Evolutionary conservation across 2,888 invertebrate species (phyloP).

Genomic region (Gymnosoma rotundatum): DNA sequence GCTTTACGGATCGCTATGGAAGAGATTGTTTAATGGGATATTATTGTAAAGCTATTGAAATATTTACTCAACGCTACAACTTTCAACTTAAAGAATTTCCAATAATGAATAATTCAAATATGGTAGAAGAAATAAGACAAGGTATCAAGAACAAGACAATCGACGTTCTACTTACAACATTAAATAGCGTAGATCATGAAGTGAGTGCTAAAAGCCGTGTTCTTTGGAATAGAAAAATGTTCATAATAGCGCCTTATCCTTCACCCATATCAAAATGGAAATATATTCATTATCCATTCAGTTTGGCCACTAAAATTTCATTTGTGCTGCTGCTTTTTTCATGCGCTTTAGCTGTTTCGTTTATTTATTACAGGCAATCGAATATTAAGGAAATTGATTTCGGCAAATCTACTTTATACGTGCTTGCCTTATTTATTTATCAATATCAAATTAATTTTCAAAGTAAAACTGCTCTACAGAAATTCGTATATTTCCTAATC

Average conservation of each 20-base stretch:
- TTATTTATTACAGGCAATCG: not conserved
- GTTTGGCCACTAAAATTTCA: not conserved
- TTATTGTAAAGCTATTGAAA: slow-evolving; percentile 10
- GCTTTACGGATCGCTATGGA: not conserved
- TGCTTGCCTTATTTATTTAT: slow-evolving; percentile 4
- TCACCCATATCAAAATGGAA: slow-evolving; percentile 4
- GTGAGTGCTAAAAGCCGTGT: not conserved
- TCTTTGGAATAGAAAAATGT: not conserved
- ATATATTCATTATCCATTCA: slow-evolving; percentile 8
- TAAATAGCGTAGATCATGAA: not conserved
- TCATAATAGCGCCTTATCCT: slow-evolving; percentile 29
- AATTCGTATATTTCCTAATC: not conserved
- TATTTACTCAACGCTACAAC: slow-evolving; percentile 31
- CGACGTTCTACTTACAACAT: not conserved
- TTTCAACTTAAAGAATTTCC: slow-evolving; percentile 15
- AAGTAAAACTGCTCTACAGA: slow-evolving; percentile 2
- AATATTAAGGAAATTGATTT: not conserved
- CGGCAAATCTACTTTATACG: slow-evolving; percentile 39
- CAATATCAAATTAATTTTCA: slow-evolving; percentile 30
- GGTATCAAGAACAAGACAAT: not conserved
- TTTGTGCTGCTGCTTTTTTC: not conserved
- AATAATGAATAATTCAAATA: not conserved
- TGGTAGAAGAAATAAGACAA: not conserved
- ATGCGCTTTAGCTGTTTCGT: not conserved
- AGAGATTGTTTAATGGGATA: slow-evolving; percentile 14